Evolutionary conservation across 2,888 invertebrate species (phyloP).

Genomic region (Thyatira batis): DNA sequence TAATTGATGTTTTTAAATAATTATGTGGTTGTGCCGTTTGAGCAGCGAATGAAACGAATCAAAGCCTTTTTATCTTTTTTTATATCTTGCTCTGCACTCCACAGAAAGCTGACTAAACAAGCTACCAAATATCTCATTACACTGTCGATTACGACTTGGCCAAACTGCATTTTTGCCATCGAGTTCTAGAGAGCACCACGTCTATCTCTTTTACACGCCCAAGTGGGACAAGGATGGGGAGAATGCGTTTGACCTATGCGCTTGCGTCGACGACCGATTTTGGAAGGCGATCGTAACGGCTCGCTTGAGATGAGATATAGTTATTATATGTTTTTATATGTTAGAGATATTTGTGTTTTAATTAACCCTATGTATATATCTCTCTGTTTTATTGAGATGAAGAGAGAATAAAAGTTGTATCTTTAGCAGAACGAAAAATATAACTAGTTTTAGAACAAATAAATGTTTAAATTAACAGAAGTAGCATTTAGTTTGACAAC

Average conservation of each 20-base stretch:
- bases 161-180: conserved; percentile 57
- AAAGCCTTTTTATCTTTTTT: background rate
- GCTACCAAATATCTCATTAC: conserved; percentile 45
- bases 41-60: too few species aligned
- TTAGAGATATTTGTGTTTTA: background rate
- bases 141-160: conserved; percentile 34
- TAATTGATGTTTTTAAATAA: too few species aligned
- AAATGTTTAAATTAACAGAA: too few species aligned
- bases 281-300: conserved; percentile 40
- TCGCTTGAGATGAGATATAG: conserved; percentile 1
- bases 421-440: too few species aligned
- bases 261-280: conserved; percentile 55
- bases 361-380: too few species aligned
- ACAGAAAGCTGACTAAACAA: background rate
- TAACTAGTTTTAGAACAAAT: too few species aligned
- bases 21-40: too few species aligned
- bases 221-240: conserved; percentile 39
- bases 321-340: background rate
- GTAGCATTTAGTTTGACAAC: too few species aligned
- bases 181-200: conserved; percentile 48
- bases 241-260: conserved; percentile 68
- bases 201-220: conserved; percentile 32
- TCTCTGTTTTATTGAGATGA: too few species aligned
- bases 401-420: too few species aligned
- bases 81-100: background rate